These are phyloP conservation scores for Mizuhopecten yessoensis DNA, from an alignment of 1,140 invertebrate species.

Conservation along the genomic window DNA sequence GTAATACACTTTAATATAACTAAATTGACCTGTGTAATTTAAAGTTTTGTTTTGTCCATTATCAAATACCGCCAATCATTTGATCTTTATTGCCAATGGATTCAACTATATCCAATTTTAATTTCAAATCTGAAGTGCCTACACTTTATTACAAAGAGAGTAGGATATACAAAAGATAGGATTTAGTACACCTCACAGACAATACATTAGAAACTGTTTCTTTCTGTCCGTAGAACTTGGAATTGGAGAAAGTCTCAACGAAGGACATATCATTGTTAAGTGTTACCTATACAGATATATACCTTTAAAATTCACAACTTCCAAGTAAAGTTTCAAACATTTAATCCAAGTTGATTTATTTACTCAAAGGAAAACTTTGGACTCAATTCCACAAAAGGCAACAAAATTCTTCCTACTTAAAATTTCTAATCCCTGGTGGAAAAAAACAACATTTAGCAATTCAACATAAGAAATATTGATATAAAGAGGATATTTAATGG, in stretches of 20 bases:
- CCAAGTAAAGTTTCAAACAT: background rate
- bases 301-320: background rate
- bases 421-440: too few species aligned
- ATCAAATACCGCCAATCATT: background rate
- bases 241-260: background rate
- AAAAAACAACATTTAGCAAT: too few species aligned
- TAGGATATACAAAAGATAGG: background rate
- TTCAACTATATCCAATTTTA: background rate
- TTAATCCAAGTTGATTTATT: background rate
- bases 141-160: background rate
- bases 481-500: too few species aligned
- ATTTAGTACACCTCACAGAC: background rate
- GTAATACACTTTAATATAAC: conserved; percentile 12
- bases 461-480: too few species aligned
- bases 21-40: conserved; percentile 35
- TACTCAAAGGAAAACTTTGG: conserved; percentile 13
- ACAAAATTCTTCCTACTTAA: too few species aligned
- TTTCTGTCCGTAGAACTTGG: background rate
- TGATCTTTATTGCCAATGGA: background rate
- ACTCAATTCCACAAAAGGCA: background rate
- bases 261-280: background rate
- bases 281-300: background rate
- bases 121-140: background rate
- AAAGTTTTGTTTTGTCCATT: conserved; percentile 25
- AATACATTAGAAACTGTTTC: background rate